Evolutionary conservation across 2,888 invertebrate species (phyloP), one percentile per base, ranked within the genome.

Genomic region (Oscheius sp.): DNA sequence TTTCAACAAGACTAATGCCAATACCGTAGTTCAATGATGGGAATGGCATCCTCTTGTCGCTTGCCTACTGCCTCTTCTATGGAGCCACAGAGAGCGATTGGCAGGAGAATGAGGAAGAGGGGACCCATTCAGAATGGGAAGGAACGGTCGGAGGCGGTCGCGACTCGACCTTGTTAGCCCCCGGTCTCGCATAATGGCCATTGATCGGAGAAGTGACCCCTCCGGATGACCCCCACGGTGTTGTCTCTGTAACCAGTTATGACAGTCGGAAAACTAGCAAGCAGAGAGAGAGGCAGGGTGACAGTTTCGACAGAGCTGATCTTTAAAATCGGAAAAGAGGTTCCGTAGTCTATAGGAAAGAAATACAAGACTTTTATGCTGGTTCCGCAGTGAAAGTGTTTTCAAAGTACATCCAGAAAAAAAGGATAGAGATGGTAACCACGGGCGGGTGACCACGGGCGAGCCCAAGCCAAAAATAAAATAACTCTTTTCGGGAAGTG

Each of bases 1-100:
- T 47, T 48, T 10, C 21, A 33, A 59, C 63, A 9, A 71, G 2
- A 13, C 32, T 11, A 48, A 29, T 29, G 10, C 10, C 42, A 37
- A 29, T 66, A 74, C 35, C 87, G 80, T 55, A 89, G 81, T 76
- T 89, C 89, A 57, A 89, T 86, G 13, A 89, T 87, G 51, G 89
- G 89, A 53, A 89, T 89, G 47, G 79, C 76, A 48, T 89, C 89
- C 53, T 89, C 89, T 59, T 72, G 70, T 66, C 80, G 79, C 21
- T 76, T 77, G 4, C 50, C 70, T 33, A 68, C 1, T 2, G 68
- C 29, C 3, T 60, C 68, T 37, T 68, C 60, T 0, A 74, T 50
- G 32, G 37, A 32, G 21, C 60, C 68, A 2, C 37, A 68, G 33
- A 53, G 29, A 21, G 37, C 68, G 13, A 72, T 11, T 13, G 68